Evolutionary conservation across 2,797 vertebrate genomes (phyloP), one percentile per base, ranked within the genome.

Genomic region (Meda fulgida): DNA sequence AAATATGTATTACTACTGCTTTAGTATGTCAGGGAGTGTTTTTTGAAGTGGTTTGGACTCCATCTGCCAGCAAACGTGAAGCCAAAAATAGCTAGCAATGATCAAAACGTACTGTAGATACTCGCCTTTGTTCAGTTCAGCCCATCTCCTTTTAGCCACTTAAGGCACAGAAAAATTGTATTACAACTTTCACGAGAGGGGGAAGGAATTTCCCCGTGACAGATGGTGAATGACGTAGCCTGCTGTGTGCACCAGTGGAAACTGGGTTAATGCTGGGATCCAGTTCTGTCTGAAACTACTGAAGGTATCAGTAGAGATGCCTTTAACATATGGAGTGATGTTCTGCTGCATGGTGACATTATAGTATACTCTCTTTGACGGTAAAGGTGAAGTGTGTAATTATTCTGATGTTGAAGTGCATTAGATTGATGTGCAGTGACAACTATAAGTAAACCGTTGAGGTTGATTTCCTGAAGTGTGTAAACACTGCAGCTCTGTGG

Each of bases 171-270:
- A 51, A 51, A 46, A 75, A 60, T 87, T 55, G 1, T 70, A 72
- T 83, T 73, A 80, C 58, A 55, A 80, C 66, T 84, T 88, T 63
- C 60, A 72, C 29, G 84, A 75, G 76, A 69, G 72, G 46, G 43
- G 38, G 67, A 80, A 70, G 87, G 89, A 88, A 84, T 90, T 78
- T 88, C 86, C 84, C 81, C 5, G 21, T n/a, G 78, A 70, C 88
- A 89, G 89, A 89, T 90, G 90, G 90, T 53, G 70, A 84, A 72
- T 85, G 78, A 85, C 51, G 83, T 63, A 78, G 70, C 38, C 26
- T 78, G 53, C 63, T 85, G 80, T 85, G 43, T 82, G 63, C 83
- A 85, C 58, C 66, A 31, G 46, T 58, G 75, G 36, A 87, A 84
- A 66, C 84, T 78, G 77, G 60, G 66, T 55, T 40, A 78, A 79